These are phyloP conservation scores for Drosophila neonasuta DNA, from an alignment of 2,888 invertebrate species.

Conservation along the genomic window DNA sequence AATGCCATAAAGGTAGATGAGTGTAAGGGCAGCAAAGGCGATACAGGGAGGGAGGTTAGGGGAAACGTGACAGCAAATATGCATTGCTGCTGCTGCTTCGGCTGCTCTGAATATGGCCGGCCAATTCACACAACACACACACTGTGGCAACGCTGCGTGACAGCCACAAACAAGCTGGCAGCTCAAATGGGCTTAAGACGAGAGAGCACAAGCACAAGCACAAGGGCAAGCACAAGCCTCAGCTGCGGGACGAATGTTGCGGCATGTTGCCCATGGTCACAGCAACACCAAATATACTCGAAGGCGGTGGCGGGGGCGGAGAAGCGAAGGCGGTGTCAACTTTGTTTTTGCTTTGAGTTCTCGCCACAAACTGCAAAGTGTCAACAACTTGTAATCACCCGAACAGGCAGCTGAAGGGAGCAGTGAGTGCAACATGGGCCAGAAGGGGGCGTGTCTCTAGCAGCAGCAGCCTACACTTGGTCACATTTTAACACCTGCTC, in stretches of 20 bases:
- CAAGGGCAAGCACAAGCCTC: slow-evolving; percentile 18
- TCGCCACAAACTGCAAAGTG: slow-evolving; percentile 73
- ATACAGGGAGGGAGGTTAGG: neutral
- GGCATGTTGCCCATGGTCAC: slow-evolving; percentile 34
- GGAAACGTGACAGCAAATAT: slow-evolving; percentile 42
- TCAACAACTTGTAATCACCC: slow-evolving; percentile 70
- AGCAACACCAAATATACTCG: slow-evolving; percentile 2
- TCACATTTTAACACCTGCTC: slow-evolving; percentile 78
- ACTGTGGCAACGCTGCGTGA: slow-evolving; percentile 47
- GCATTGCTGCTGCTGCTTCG: slow-evolving; percentile 30
- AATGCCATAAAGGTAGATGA: slow-evolving; percentile 40
- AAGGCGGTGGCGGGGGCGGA: neutral
- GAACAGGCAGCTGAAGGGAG: slow-evolving; percentile 23
- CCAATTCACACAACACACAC: slow-evolving; percentile 49
- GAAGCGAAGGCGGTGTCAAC: slow-evolving; percentile 37
- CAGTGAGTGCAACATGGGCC: neutral
- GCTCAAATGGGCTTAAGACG: slow-evolving; percentile 57
- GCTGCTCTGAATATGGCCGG: slow-evolving; percentile 43
- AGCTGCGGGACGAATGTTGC: slow-evolving; percentile 30
- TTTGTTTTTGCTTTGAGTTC: slow-evolving; percentile 71
- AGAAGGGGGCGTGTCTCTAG: slow-evolving; percentile 28
- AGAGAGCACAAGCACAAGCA: slow-evolving; percentile 25
- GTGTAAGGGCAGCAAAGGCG: neutral
- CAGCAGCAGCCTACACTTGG: slow-evolving; percentile 62
- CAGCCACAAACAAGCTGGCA: slow-evolving; percentile 62